phyloP scores from a whole-genome alignment of 2,888 invertebrate genomes.

The Parochlus steinenii region DNA sequence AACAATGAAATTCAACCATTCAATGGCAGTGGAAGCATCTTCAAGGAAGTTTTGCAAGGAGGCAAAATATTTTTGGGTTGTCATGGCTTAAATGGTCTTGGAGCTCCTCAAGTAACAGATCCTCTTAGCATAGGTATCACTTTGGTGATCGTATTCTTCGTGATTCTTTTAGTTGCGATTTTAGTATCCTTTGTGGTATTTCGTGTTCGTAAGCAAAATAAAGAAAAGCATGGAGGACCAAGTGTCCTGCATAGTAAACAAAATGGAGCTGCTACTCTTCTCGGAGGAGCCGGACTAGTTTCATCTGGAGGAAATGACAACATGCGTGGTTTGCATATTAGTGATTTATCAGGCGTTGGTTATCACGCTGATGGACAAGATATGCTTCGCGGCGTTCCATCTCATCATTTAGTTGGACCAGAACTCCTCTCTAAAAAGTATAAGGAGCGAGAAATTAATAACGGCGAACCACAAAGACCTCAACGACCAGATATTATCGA shows the following conservation, averaged over 20 bases:
- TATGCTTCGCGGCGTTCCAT: constrained; percentile 55
- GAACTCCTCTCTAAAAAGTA: constrained; percentile 79
- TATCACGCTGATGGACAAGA: constrained; percentile 59
- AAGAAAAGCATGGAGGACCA: constrained; percentile 59
- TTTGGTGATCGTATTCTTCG: constrained; percentile 85
- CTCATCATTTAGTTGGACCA: constrained; percentile 66
- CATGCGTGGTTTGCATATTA: constrained; percentile 49
- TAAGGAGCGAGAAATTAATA: constrained; percentile 68
- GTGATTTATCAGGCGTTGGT: constrained; percentile 48
- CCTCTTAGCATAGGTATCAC: constrained; percentile 86
- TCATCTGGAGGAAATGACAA: constrained; percentile 51
- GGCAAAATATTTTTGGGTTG: constrained; percentile 65
- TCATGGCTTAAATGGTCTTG: constrained; percentile 55
- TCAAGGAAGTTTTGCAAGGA: constrained; percentile 46
- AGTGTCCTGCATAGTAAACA: constrained; percentile 62
- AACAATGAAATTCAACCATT: constrained; percentile 83
- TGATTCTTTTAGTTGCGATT: constrained; percentile 74
- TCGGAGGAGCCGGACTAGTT: constrained; percentile 50
- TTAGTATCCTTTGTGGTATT: constrained; percentile 85
- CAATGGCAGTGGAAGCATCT: constrained; percentile 71
- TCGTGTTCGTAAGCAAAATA: constrained; percentile 69
- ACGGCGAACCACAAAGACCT: constrained; percentile 53
- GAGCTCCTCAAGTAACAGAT: constrained; percentile 62
- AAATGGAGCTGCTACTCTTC: constrained; percentile 50
- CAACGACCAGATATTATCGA: constrained; percentile 90